These are phyloP conservation scores for Hydropsyche betteni DNA, from an alignment of 2,888 invertebrate species.

Conservation along the genomic window DNA sequence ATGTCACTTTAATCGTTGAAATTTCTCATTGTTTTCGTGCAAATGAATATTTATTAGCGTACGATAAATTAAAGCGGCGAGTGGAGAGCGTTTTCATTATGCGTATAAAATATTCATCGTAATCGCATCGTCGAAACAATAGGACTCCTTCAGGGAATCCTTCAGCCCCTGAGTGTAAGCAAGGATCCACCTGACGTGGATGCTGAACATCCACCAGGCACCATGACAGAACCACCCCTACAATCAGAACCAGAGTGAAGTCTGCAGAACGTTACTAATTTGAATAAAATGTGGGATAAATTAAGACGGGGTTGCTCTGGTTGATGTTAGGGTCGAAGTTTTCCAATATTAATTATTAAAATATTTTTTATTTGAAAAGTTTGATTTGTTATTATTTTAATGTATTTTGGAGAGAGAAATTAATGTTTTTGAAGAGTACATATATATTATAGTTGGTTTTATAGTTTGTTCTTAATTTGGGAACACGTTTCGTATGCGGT, in stretches of 20 bases:
- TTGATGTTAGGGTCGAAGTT: background rate
- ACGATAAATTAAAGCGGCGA: slow-evolving; percentile 19
- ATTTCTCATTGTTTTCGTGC: slow-evolving; percentile 29
- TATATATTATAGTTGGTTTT: no score
- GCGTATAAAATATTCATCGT: slow-evolving; percentile 38
- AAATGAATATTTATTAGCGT: slow-evolving; percentile 36
- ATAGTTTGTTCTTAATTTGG: no score
- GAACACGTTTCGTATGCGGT: no score
- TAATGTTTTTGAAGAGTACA: no score
- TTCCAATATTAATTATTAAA: no score
- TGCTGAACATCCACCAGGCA: slow-evolving; percentile 2
- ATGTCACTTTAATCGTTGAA: background rate
- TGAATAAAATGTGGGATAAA: slow-evolving; percentile 53
- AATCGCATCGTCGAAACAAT: slow-evolving; percentile 39
- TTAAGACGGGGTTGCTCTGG: slow-evolving; percentile 45
- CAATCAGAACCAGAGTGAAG: slow-evolving; percentile 49
- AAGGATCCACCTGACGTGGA: slow-evolving; percentile 13
- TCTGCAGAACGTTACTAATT: slow-evolving; percentile 51
- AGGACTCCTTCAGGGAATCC: slow-evolving; percentile 41
- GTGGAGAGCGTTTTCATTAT: slow-evolving; percentile 22
- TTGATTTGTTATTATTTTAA: no score
- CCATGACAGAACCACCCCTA: slow-evolving; percentile 41
- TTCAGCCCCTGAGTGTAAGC: background rate
- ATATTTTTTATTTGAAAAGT: no score
- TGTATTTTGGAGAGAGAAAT: no score